Conservation (phyloP, 53 echinoderm and acorn worm species). For the Temnopleurus reevesii region DNA sequence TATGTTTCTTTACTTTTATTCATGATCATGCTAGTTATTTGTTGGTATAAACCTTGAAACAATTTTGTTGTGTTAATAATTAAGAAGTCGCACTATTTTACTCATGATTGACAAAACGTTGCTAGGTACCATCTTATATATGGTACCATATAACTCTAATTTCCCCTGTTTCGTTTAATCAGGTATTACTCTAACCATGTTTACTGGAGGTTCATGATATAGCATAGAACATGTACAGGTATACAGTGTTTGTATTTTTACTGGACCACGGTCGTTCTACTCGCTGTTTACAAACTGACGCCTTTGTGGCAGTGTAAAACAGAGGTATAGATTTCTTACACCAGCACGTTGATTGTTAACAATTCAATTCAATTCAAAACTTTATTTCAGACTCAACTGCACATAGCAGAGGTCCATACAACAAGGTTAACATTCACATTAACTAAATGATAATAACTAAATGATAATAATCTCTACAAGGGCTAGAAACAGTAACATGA, state of each 20-base stretch:
- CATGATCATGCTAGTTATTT: no score
- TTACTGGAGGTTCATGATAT: not conserved
- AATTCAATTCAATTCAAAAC: no score
- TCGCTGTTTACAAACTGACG: constrained; percentile 21
- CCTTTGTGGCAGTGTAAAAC: constrained; percentile 9
- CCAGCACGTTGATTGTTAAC: no score
- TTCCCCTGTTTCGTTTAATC: not conserved
- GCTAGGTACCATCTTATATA: not conserved
- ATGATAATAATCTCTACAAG: no score
- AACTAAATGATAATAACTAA: no score
- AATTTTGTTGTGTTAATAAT: not conserved
- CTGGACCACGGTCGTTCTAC: not conserved
- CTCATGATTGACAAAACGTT: not conserved
- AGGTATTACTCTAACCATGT: not conserved
- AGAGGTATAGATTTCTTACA: constrained; percentile 1
- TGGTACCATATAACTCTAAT: not conserved
- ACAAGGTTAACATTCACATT: no score
- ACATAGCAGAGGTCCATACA: no score
- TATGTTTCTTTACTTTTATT: no score
- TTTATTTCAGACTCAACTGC: no score
- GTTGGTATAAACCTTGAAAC: not conserved
- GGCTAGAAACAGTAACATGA: no score
- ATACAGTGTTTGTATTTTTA: not conserved
- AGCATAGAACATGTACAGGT: not conserved
- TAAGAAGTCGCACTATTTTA: not conserved